Evolutionary conservation across 2,888 invertebrate species (phyloP), one percentile per base, ranked within the genome.

Genomic region (Pecten maximus): DNA sequence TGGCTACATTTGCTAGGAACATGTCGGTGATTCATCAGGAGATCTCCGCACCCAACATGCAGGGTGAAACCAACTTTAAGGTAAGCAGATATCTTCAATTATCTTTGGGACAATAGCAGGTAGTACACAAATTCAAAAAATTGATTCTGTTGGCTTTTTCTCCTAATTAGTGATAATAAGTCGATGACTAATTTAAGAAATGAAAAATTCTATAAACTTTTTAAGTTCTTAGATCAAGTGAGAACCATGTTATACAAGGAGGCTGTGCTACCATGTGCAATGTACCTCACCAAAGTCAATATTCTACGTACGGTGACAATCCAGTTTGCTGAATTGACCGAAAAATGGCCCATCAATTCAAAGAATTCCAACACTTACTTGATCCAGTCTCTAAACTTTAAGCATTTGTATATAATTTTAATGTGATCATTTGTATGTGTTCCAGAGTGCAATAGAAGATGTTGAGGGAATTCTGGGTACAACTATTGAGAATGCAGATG

Each of bases 1-100:
- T 97, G 89, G 96, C 96, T 16, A 96, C 95, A 88, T 97, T 96
- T 94, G 96, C 96, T 28, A 92, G 96, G 50, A 97, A 97, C 92
- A 94, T 97, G 91, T 96, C 96, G 16, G 95, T 96, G 10, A 95
- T 97, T 40, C 96, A 97, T 91, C 96, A 97, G 91, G 97, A 97
- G 91, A 96, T 97, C 8, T 96, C 96, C 19, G 95, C 97, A 60
- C 96, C 96, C 10, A 96, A 96, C 93, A 96, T 97, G 96, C 96
- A 96, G 92, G 97, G 96, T 48, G 93, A 94, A 23, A 96, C 96
- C 54, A 97, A 97, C 93, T 97, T 97, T 92, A 96, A 95, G 95
- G 96, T 96, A 93, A 92, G 94, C 74, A 8, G 28, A 89, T 23
- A 8, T 28, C 28, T 74, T 74, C 35, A 1, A 35, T 35, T 15